phyloP scores from a whole-genome alignment of 2,113 vertebrate species.

The Carassius auratus region DNA sequence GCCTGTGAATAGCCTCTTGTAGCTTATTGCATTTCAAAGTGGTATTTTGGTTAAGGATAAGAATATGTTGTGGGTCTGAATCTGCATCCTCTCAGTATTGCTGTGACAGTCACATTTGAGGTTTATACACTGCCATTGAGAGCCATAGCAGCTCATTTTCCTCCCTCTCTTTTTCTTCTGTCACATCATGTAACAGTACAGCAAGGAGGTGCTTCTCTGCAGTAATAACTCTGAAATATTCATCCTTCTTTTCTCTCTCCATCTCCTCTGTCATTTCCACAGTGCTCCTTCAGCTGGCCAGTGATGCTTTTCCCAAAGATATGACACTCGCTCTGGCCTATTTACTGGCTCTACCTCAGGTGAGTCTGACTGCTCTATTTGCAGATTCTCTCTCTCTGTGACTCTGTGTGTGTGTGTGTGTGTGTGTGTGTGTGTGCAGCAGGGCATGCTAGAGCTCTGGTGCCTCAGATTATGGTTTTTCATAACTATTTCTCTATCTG shows the following conservation, averaged over 20 bases:
- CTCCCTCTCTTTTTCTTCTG: slow-evolving; percentile 32
- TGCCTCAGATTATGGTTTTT: slow-evolving; percentile 10
- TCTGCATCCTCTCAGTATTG: not conserved
- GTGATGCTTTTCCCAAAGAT: slow-evolving; percentile 89
- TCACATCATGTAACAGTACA: slow-evolving; percentile 25
- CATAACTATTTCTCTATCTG: not conserved
- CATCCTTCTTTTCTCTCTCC: slow-evolving; percentile 24
- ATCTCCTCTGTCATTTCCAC: slow-evolving; percentile 40
- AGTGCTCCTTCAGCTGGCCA: slow-evolving; percentile 93
- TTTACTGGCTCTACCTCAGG: slow-evolving; percentile 93
- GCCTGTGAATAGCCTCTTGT: too few relatives aligned
- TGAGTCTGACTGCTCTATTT: slow-evolving; percentile 64
- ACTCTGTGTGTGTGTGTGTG: slow-evolving; percentile 18
- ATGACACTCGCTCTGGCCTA: slow-evolving; percentile 89
- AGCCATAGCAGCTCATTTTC: not conserved
- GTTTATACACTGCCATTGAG: not conserved
- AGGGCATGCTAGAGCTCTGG: not conserved
- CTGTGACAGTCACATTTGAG: slow-evolving; percentile 13
- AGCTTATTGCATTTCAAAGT: not conserved
- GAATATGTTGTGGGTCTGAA: not conserved
- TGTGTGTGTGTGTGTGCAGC: slow-evolving; percentile 18
- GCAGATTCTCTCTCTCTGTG: slow-evolving; percentile 11
- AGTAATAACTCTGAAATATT: slow-evolving; percentile 32
- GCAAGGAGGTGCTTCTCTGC: slow-evolving; percentile 19
- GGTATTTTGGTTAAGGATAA: not conserved